Percentiles rank a stretch among this genome's conserved stretches.
Evolutionary conservation across 2,888 invertebrate species (phyloP).

Genomic region (Noctua pronuba): DNA sequence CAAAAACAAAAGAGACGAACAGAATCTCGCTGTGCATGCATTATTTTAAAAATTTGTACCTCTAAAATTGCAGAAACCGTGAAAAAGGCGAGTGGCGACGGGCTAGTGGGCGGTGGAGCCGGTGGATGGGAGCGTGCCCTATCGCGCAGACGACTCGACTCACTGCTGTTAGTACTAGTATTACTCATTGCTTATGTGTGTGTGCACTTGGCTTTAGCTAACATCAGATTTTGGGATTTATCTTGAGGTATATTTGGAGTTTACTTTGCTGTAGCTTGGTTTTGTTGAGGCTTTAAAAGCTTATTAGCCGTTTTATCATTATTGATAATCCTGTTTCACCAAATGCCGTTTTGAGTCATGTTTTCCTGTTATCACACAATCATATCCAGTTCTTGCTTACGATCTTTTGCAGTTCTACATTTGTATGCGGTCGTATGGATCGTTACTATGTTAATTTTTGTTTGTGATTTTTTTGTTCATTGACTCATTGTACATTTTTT

Average conservation of each 20-base stretch:
- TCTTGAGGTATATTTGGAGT: constrained; percentile 47
- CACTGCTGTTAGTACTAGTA: constrained; percentile 65
- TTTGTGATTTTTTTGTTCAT: too few species aligned
- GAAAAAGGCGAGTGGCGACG: constrained; percentile 66
- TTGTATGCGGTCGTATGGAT: not conserved
- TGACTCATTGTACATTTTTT: constrained; percentile 7
- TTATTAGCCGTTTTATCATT: constrained; percentile 4
- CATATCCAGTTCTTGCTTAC: not conserved
- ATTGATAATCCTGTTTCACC: not conserved
- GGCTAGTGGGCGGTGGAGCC: constrained; percentile 64
- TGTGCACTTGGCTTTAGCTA: constrained; percentile 56
- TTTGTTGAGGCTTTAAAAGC: constrained; percentile 6
- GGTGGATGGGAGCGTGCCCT: constrained; percentile 73
- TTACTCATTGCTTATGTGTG: constrained; percentile 68
- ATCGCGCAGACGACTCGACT: constrained; percentile 70
- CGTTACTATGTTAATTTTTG: not conserved
- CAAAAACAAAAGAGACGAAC: constrained; percentile 57
- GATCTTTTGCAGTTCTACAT: constrained; percentile 1
- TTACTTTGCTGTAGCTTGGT: constrained; percentile 1
- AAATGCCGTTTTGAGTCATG: not conserved
- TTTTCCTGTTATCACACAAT: not conserved
- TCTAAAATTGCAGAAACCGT: constrained; percentile 71
- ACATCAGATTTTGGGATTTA: constrained; percentile 58
- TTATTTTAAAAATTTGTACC: constrained; percentile 66
- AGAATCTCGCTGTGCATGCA: constrained; percentile 57